phyloP scores from a whole-genome alignment of 2,888 invertebrate species.

The Melitaea athalia region DNA sequence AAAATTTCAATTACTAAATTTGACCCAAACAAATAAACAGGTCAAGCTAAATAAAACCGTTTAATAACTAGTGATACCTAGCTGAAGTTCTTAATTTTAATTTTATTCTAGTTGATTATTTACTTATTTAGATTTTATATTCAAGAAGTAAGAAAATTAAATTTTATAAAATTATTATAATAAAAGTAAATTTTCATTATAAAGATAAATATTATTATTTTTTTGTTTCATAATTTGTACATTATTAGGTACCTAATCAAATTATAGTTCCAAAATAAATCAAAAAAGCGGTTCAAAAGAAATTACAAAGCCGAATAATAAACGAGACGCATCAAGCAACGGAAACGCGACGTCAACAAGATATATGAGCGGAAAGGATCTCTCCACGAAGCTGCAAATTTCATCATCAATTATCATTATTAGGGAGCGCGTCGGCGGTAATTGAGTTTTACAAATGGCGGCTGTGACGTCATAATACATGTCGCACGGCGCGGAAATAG shows the following conservation, averaged over 20 bases:
- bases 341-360: constrained; percentile 60
- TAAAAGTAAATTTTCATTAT: no score
- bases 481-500: constrained; percentile 31
- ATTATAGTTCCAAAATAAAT: constrained; percentile 4
- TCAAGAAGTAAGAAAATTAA: no score
- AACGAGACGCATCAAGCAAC: constrained; percentile 39
- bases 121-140: no score
- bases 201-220: no score
- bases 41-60: no score
- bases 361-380: constrained; percentile 74
- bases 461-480: constrained; percentile 59
- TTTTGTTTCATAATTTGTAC: not conserved
- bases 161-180: no score
- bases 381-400: constrained; percentile 81
- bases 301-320: not conserved
- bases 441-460: constrained; percentile 82
- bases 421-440: constrained; percentile 70
- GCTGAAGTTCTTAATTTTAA: no score
- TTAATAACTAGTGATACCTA: no score
- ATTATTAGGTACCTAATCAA: not conserved
- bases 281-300: not conserved
- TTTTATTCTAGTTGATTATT: no score
- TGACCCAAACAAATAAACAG: no score
- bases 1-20: no score
- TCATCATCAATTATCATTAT: constrained; percentile 82